Evolutionary conservation across 2,113 vertebrate genomes (phyloP).

Genomic region (Amphiprion percula): DNA sequence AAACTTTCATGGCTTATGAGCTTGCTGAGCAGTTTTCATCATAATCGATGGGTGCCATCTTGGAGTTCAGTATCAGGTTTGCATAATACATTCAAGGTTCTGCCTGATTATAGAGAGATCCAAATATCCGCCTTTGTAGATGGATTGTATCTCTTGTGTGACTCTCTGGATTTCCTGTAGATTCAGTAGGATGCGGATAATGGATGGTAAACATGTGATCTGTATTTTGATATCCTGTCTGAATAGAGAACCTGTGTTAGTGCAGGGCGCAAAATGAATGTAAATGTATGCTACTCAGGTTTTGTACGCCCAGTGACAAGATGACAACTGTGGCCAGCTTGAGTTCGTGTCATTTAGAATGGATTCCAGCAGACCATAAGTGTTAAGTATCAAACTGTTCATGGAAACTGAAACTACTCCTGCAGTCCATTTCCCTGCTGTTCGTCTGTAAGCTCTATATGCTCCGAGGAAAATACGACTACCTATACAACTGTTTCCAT

Average conservation of each 20-base stretch:
- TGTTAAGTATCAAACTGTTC: background rate
- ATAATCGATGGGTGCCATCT: background rate
- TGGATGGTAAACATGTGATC: background rate
- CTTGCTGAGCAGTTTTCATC: background rate
- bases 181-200: conserved; percentile 9
- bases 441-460: background rate
- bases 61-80: background rate
- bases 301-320: background rate
- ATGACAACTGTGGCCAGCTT: background rate
- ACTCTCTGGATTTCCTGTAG: conserved; percentile 1
- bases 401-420: background rate
- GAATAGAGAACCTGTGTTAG: background rate
- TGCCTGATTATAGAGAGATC: background rate
- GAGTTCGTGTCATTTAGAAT: background rate
- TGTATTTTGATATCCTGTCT: background rate
- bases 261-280: background rate
- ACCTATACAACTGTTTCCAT: background rate
- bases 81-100: background rate
- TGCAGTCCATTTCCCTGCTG: background rate
- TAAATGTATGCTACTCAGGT: background rate
- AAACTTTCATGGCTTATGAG: background rate
- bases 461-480: background rate
- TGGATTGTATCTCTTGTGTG: background rate
- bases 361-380: background rate
- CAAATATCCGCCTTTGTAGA: background rate